Evolutionary conservation across 1,140 invertebrate species (phyloP), one percentile per base, ranked within the genome.

Genomic region (Oncopodura yosiiana): DNA sequence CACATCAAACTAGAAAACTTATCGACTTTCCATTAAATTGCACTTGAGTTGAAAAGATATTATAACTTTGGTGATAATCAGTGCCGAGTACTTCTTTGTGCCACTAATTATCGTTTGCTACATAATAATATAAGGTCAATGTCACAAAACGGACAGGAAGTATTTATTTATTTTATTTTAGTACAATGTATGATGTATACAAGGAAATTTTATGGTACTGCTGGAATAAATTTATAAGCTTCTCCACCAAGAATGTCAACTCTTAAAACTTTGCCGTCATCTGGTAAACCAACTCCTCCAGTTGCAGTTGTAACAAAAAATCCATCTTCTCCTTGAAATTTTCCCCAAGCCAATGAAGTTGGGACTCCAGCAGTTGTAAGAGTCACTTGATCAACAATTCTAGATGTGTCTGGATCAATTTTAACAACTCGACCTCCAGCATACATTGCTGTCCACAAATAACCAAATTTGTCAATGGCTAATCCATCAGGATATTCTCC

Each of bases 391-490:
- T 51, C 48, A 1, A 57, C 49, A 21, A 57, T 46, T 19, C 45
- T 36, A 6, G 45, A 45, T 56, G 32, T 45, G 2, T 51, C 44
- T 19, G 42, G 26, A 46, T 57, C 39, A 27, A 57, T 57, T 27
- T 42, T 37, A 9, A 57, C 55, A 19, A 57, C 36, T 29, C 55
- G 16, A 3, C 39, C 39, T 24, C 48, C 55, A 30, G 32, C 45
- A 4, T 18, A 51, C 49, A 57, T 44, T 21, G 44, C 19, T 3
- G 51, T 30, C 55, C 55, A 57, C 18, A 57, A 32, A 41, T 36
- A 57, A 6, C 55, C 55, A 27, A 18, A 51, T 29, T 29, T 18
- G 45, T 57, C 55, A 32, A 57, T 57, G 11, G n/a, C n/a, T n/a
- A n/a, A n/a, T n/a, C n/a, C n/a, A n/a, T n/a, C n/a, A n/a, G n/a